phyloP scores from a whole-genome alignment of 1,140 invertebrate genomes.

The Lucilia cuprina region DNA sequence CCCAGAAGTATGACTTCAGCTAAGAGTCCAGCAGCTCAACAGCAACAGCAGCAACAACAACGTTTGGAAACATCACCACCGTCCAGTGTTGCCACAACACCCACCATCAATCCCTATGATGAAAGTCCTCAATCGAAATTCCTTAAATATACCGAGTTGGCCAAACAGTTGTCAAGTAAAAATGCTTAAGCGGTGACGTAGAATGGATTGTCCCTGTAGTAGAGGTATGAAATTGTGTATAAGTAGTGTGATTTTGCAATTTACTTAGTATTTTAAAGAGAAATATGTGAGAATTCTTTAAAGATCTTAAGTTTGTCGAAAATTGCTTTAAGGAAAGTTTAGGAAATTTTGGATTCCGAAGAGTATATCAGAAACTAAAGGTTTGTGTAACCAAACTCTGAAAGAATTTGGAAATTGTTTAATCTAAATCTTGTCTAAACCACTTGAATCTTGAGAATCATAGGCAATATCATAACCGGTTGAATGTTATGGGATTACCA shows the following conservation, averaged over 20 bases:
- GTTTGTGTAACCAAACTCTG: too few relatives aligned
- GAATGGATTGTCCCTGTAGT: too few relatives aligned
- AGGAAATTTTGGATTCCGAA: background rate
- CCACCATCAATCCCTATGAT: conserved; percentile 72
- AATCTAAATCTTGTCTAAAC: too few relatives aligned
- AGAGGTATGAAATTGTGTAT: background rate
- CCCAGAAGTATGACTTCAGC: conserved; percentile 47
- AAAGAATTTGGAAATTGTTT: too few relatives aligned
- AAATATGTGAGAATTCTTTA: background rate
- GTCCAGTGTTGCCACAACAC: conserved; percentile 50
- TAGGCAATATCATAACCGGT: too few relatives aligned
- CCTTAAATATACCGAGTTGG: conserved; percentile 95
- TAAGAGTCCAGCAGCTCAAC: conserved; percentile 50
- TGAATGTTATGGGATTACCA: too few relatives aligned
- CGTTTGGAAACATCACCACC: conserved; percentile 29
- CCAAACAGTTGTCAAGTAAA: conserved; percentile 95
- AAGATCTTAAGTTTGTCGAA: background rate
- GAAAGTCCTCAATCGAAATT: conserved; percentile 96
- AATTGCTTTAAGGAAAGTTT: background rate
- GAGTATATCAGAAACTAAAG: too few relatives aligned
- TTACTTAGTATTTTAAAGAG: background rate
- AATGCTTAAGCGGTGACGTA: conserved; percentile 73
- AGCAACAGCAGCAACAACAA: background rate
- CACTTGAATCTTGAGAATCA: too few relatives aligned
- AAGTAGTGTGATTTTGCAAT: background rate